Evolutionary conservation across 1,140 invertebrate genomes (phyloP), one percentile per base, ranked within the genome.

Genomic region (Panagrolaimus sp.): DNA sequence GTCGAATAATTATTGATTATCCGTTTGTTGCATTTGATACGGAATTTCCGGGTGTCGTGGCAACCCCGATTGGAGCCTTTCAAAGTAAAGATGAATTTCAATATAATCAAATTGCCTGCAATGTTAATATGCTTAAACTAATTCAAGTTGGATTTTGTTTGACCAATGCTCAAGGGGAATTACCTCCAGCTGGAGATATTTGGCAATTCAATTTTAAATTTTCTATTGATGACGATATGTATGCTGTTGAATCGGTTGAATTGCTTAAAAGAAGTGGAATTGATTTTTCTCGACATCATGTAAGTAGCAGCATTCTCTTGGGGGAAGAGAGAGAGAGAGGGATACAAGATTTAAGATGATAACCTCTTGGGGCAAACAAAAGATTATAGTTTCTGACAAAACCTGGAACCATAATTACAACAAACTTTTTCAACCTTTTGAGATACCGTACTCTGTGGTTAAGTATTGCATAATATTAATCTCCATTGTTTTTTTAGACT

Each of bases 1-100:
- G 94, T 82, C 89, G 92, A 85, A 82, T 98, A 71, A 91, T 96
- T 1, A 90, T 92, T 83, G 92, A 93, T 80, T 96, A 94, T 85
- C 90, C 65, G 1, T 96, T 91, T 88, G 91, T 97, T 67, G 94
- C 94, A n/a, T 97, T 98, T 94, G 94, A 98, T 80, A 98, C 95
- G 67, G 95, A 98, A 45, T 70, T 65, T 28, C 70, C 71, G 3
- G 73, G 73, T n/a, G 94, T 98, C 47, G 94, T 98, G 21, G 94
- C 93, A 10, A 87, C 93, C 71, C 95, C 95, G 24, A 93, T 97
- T 81, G 95, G 95, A 64, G 93, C 96, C 86, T 97, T 96, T 84
- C 87, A 91, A 79, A 94, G 91, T 72, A 92, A 91, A 65, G 90
- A 81, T 14, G 72, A 80, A 14, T 80, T 78, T 63, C 66, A 68